A percentile compares a stretch with the other conserved stretches of the same genome.
These are phyloP conservation scores for Pangasianodon gigas DNA, from an alignment of 2,113 vertebrate species.

Conservation along the genomic window DNA sequence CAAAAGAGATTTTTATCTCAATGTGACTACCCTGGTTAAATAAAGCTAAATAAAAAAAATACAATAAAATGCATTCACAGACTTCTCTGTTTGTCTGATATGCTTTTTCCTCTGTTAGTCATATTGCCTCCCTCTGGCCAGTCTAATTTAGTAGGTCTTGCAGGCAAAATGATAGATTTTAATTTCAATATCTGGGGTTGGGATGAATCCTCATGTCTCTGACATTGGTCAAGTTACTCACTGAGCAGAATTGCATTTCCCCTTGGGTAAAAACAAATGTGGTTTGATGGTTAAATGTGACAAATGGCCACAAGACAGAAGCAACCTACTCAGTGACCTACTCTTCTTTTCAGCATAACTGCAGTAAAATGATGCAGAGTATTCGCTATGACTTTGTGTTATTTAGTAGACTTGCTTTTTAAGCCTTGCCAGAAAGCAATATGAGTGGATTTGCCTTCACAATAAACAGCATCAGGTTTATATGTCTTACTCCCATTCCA, in stretches of 20 bases:
- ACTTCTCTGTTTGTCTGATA: not conserved
- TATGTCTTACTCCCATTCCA: not conserved
- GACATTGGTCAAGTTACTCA: slow-evolving; percentile 41
- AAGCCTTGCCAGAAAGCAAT: not conserved
- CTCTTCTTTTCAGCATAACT: slow-evolving; percentile 19
- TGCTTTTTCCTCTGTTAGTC: not conserved
- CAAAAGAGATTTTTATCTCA: not conserved
- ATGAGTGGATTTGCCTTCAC: not conserved
- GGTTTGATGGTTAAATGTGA: slow-evolving; percentile 51
- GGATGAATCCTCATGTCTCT: slow-evolving; percentile 47
- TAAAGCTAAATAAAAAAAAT: not conserved
- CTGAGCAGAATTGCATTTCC: slow-evolving; percentile 45
- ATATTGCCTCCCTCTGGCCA: not conserved
- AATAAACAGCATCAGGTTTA: not conserved
- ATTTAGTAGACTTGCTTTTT: slow-evolving; percentile 49
- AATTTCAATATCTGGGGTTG: slow-evolving; percentile 16
- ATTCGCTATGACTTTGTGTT: not conserved
- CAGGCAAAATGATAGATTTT: not conserved
- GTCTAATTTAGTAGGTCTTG: not conserved
- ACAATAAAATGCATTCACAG: not conserved
- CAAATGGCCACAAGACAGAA: slow-evolving; percentile 48
- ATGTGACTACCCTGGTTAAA: not conserved
- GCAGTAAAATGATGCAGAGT: slow-evolving; percentile 29
- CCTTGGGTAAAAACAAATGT: slow-evolving; percentile 48
- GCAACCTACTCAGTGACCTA: slow-evolving; percentile 31